Percentiles rank a stretch among this genome's conserved stretches.
phyloP scores from a whole-genome alignment of 2,888 invertebrate genomes.

The Acronicta psi region DNA sequence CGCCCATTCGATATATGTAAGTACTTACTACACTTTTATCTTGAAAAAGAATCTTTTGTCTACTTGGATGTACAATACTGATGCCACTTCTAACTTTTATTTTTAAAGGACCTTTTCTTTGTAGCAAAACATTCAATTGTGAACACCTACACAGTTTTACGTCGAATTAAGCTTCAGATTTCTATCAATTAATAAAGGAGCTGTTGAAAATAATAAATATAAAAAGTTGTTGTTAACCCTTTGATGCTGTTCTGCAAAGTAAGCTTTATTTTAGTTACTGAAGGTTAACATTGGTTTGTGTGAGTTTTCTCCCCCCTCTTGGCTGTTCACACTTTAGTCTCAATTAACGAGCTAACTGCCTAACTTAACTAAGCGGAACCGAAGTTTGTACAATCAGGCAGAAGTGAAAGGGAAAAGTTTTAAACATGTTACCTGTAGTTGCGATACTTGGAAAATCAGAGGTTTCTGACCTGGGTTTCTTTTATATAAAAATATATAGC shows the following conservation, averaged over 20 bases:
- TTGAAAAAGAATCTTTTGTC: slow-evolving; percentile 28
- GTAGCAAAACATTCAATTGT: slow-evolving; percentile 11
- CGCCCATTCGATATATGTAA: slow-evolving; percentile 10
- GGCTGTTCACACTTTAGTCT: slow-evolving; percentile 26
- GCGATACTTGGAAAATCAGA: slow-evolving; percentile 1
- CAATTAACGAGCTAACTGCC: slow-evolving; percentile 46
- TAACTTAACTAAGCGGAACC: slow-evolving; percentile 47
- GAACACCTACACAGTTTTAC: slow-evolving; percentile 21
- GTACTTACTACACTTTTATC: slow-evolving; percentile 11
- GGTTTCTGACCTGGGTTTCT: slow-evolving; percentile 37
- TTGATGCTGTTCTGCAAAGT: slow-evolving; percentile 12
- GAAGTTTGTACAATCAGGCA: slow-evolving; percentile 41
- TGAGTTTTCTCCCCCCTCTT: background rate
- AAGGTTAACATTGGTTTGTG: slow-evolving; percentile 18
- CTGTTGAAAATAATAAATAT: slow-evolving; percentile 28
- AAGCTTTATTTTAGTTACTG: background rate
- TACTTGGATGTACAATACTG: slow-evolving; percentile 10
- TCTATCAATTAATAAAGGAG: slow-evolving; percentile 35
- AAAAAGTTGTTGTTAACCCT: slow-evolving; percentile 29
- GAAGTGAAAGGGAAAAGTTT: slow-evolving; percentile 40
- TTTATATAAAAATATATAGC: slow-evolving; percentile 1
- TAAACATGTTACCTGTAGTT: slow-evolving; percentile 26
- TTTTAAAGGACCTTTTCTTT: slow-evolving; percentile 13
- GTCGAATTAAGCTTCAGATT: slow-evolving; percentile 33
- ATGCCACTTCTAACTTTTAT: slow-evolving; percentile 11